phyloP scores from a whole-genome alignment of 2,888 invertebrate genomes.

The Dione vanillae region DNA sequence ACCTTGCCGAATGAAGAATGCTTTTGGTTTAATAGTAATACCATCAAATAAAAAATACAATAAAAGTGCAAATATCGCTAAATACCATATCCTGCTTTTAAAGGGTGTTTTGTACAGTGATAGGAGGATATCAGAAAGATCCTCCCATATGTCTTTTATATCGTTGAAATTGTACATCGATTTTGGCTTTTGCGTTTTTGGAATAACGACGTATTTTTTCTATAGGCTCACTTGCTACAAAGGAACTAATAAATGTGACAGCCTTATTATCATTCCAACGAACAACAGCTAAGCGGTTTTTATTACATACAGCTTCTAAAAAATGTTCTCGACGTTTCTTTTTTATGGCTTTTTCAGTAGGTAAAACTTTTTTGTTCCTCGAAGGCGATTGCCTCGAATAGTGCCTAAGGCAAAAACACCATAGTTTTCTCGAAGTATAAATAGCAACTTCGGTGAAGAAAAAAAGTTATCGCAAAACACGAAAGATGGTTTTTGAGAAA shows the following conservation, averaged over 20 bases:
- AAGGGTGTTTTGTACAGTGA: too few species aligned
- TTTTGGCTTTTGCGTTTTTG: slow-evolving; percentile 40
- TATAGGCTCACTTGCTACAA: slow-evolving; percentile 33
- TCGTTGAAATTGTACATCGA: slow-evolving; percentile 44
- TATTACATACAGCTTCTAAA: slow-evolving; percentile 19
- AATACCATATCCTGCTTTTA: too few species aligned
- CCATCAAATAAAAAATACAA: too few species aligned
- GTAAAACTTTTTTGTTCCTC: slow-evolving; percentile 24
- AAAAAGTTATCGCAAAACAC: too few species aligned
- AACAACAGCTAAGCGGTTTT: slow-evolving; percentile 36
- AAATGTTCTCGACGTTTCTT: slow-evolving; percentile 41
- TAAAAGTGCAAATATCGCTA: too few species aligned
- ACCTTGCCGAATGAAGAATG: slow-evolving; percentile 28
- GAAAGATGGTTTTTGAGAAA: too few species aligned
- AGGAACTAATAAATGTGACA: too few species aligned
- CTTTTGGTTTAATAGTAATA: too few species aligned
- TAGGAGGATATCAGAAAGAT: too few species aligned
- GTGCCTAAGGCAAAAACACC: too few species aligned
- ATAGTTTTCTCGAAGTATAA: too few species aligned
- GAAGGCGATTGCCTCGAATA: neutral
- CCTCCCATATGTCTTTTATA: slow-evolving; percentile 40
- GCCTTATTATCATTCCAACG: slow-evolving; percentile 45
- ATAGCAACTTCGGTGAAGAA: too few species aligned
- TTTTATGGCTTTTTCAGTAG: slow-evolving; percentile 24
- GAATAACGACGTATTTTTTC: slow-evolving; percentile 39